Percentiles rank a stretch among this genome's conserved stretches.
Conservation (phyloP, 2,797 vertebrate species). For the Dicrostonyx torquatus region DNA sequence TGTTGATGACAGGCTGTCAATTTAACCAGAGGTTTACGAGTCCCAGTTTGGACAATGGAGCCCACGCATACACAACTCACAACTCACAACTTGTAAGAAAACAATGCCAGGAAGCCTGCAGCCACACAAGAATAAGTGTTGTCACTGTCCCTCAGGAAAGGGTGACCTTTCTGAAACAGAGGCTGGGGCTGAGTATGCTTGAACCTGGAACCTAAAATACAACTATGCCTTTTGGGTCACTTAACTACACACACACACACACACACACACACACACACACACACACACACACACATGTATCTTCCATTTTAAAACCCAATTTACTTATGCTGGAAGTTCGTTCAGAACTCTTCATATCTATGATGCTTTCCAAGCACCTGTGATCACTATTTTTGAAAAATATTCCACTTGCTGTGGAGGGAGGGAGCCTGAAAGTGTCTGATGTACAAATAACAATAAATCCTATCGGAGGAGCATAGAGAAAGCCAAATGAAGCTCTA, state of each 20-base stretch:
- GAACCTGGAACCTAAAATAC: not conserved
- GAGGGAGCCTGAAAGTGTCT: not conserved
- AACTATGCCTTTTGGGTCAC: not conserved
- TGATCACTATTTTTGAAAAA: conserved; percentile 41
- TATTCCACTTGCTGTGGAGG: not conserved
- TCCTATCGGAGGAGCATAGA: not conserved
- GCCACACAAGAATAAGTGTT: not conserved
- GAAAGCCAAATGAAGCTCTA: not conserved
- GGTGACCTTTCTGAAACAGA: conserved; percentile 12
- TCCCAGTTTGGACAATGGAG: not conserved
- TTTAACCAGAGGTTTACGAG: not conserved
- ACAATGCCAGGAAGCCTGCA: not conserved
- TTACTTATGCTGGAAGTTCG: not conserved
- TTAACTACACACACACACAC: not conserved
- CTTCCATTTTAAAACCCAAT: conserved; percentile 2
- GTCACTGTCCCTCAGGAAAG: not conserved
- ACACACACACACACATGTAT: not conserved
- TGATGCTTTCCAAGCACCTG: conserved; percentile 16
- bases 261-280: too few species aligned
- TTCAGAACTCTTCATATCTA: conserved; percentile 46
- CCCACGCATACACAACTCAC: not conserved
- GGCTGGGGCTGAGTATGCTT: not conserved
- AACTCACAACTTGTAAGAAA: not conserved
- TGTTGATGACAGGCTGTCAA: not conserved
- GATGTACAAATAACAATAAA: conserved; percentile 31